These are phyloP conservation scores for Numida meleagris DNA, from an alignment of 2,113 vertebrate genomes.

Conservation along the genomic window DNA sequence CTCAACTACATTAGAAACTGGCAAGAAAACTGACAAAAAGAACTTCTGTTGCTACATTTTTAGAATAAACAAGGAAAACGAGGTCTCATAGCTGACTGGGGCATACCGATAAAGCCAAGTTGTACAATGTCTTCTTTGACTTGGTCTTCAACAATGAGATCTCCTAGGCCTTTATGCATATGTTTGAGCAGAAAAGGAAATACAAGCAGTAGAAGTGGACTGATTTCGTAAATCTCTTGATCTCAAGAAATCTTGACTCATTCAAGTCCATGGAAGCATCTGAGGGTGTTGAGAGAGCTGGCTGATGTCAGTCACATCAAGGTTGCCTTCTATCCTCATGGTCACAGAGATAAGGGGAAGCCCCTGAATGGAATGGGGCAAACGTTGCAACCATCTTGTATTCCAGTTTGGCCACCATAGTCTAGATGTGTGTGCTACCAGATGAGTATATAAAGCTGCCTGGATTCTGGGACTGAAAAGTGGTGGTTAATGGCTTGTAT, in stretches of 20 bases:
- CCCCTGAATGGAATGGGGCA: background rate
- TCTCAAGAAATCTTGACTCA: background rate
- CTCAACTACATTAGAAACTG: accelerated
- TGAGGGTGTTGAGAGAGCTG: background rate
- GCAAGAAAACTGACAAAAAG: background rate
- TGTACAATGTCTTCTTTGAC: background rate
- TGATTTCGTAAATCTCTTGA: background rate
- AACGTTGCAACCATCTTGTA: background rate
- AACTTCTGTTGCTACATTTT: background rate
- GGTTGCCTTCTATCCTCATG: background rate
- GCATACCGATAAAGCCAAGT: background rate
- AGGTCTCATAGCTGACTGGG: background rate
- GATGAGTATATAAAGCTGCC: background rate
- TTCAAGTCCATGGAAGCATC: background rate
- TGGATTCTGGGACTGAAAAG: background rate
- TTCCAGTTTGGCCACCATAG: background rate
- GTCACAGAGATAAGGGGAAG: background rate
- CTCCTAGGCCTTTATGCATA: background rate
- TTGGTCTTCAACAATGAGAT: background rate
- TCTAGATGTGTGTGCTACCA: background rate
- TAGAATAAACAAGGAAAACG: background rate
- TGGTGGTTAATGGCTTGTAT: background rate
- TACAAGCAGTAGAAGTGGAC: accelerated
- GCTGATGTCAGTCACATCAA: background rate
- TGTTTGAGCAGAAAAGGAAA: background rate